Evolutionary conservation across 1,140 invertebrate species (phyloP), one percentile per base, ranked within the genome.

Genomic region (Adelges cooleyi): DNA sequence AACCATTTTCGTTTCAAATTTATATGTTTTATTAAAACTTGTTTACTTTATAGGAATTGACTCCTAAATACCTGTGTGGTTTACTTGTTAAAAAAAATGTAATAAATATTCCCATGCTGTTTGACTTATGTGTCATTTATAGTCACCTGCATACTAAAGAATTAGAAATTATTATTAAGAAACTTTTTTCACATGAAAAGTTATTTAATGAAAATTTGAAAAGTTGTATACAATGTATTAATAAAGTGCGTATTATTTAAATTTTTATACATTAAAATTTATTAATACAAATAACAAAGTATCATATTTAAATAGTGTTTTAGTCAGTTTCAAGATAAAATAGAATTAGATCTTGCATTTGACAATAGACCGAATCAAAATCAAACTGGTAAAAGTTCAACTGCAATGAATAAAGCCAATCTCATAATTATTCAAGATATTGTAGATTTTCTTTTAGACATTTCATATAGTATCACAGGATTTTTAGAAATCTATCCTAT

Each of bases 281-380:
- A 6, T 6, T 11, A 33, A 33, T 33, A 33, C 5, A 33, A 6
- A 6, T 33, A 33, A 6, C 29, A 33, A 22, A 15, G 13, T 50
- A 25, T 25, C 27, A 15, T 10, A 5, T 17, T 4, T 13, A 25
- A 13, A 18, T 62, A 62, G 56, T 48, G 25, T 48, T 62, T 62
- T 29, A 22, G 17, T 48, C 42, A 62, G 3, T 62, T 62, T 22
- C 56, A 62, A 62, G 25, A 29, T 29, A 62, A 62, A 62, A 62
- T 62, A 15, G 56, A 62, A 46, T 33, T 62, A 18, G 56, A 62
- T 10, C 27, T 62, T 48, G 25, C 25, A 15, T 62, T 29, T 22
- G 56, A 33, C 46, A 62, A 46, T 33, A 5, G 11, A 33, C 11
- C 29, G 5, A n/a, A 46, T 22, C 2, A 8, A 33, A 8, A 20